phyloP scores from a whole-genome alignment of 1,140 invertebrate genomes.

The Cherax quadricarinatus region DNA sequence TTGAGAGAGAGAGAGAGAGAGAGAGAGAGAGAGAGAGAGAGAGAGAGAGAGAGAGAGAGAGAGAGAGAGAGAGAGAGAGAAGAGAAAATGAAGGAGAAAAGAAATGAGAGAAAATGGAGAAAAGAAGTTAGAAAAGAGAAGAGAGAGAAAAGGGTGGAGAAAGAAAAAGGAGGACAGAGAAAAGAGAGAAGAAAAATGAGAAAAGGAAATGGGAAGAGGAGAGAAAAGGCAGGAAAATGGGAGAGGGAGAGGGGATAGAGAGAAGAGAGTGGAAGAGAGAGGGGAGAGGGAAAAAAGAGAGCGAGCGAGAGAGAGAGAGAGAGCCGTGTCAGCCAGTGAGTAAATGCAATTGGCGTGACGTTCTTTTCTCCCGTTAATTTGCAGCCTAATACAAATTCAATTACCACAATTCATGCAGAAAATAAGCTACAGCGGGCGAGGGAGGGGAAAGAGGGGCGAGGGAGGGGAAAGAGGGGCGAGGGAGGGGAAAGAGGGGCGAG shows the following conservation, averaged over 20 bases:
- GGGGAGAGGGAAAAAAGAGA: constrained; percentile 1
- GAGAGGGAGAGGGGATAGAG: not conserved
- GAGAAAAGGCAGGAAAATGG: not conserved
- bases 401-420: constrained; percentile 70
- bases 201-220: not conserved
- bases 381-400: constrained; percentile 72
- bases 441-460: constrained; percentile 8
- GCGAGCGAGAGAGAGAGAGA: constrained; percentile 30
- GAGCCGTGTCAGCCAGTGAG: constrained; percentile 29
- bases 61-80: not conserved
- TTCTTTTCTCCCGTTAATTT: constrained; percentile 69
- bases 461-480: not conserved
- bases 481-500: not conserved
- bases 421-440: constrained; percentile 61
- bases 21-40: not conserved
- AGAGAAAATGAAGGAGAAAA: not conserved
- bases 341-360: constrained; percentile 71
- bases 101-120: not conserved
- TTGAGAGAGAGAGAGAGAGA: not conserved
- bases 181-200: not conserved
- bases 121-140: not conserved
- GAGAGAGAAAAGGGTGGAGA: too few species aligned
- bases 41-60: not conserved
- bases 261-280: not conserved
- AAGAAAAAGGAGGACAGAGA: not conserved